Conservation (phyloP, 2,797 vertebrate genomes). For the Micromesistius poutassou region DNA sequence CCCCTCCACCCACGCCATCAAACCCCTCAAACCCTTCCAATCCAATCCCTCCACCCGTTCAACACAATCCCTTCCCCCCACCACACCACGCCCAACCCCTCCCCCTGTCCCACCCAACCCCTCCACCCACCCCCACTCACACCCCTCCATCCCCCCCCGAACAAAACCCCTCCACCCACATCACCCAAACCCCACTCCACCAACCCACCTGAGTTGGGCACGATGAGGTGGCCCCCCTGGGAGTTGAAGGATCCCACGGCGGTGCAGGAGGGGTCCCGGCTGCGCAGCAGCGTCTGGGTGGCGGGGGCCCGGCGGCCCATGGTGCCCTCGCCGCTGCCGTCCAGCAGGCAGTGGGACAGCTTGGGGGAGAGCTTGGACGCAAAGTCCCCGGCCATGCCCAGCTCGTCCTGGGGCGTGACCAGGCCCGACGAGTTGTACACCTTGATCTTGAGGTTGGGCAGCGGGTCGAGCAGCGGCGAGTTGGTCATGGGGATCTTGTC, state of each 20-base stretch:
- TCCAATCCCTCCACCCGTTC: too few species aligned
- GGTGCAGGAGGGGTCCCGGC: constrained; percentile 89
- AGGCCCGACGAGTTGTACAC: constrained; percentile 91
- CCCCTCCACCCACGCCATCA: background rate
- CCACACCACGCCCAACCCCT: too few species aligned
- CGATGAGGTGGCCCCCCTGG: constrained; percentile 91
- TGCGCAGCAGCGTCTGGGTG: constrained; percentile 88
- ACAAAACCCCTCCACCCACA: too few species aligned
- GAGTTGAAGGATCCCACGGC: constrained; percentile 94
- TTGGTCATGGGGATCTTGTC: constrained; percentile 99
- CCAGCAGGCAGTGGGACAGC: constrained; percentile 87
- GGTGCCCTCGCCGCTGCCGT: constrained; percentile 81
- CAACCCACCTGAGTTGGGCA: constrained; percentile 89
- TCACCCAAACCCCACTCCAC: too few species aligned
- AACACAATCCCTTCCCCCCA: too few species aligned
- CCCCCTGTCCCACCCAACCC: too few species aligned
- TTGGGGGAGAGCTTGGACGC: constrained; percentile 92
- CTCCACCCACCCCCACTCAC: too few species aligned
- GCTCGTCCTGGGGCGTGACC: constrained; percentile 92
- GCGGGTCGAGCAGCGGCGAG: constrained; percentile 92
- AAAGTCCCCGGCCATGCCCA: constrained; percentile 78
- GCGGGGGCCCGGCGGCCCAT: constrained; percentile 90
- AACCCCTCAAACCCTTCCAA: too few species aligned
- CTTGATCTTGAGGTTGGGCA: constrained; percentile 97
- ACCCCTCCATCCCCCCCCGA: too few species aligned